Base-by-base conservation (phyloP, 2,797 vertebrate genomes). In the Sphenodon punctatus region DNA sequence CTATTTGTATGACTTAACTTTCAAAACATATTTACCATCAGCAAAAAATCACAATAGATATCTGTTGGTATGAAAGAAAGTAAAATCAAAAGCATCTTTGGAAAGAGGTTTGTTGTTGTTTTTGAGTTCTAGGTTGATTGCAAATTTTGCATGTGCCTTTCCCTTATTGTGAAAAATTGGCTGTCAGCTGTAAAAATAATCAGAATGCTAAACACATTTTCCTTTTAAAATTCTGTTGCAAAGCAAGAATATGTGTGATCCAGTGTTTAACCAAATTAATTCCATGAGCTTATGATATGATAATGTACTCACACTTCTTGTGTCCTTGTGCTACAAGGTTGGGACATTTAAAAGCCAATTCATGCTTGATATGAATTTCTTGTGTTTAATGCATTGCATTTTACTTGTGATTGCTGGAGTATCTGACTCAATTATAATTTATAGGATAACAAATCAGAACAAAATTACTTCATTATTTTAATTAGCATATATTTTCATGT, bases 201-300 rank as follows among this genome's bases (percentile, higher is more conserved):
- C 10, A 25, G n/a, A 71, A 60, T 73, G 15, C 39, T 87, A 22
- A 38, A 5, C 49, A 25, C 2, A 1, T 74, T 72, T 79, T 8
- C 5, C 87, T 32, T 39, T 51, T 27, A 75, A 56, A n/a, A n/a
- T 49, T n/a, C 53, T 86, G 51, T 73, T 89, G 32, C 32, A 58
- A 8, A 46, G 6, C n/a, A n/a, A 68, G 32, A 36, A 9, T 75
- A 48, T 90, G 87, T 75, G 32, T 85, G 75, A 85, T n/a, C 71
- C 80, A 55, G 20, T 89, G 77, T 88, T 95, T 93, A 91, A 89
- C 82, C 77, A 81, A 68, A 63, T 41, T 77, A 84, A 61, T 90
- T 93, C 59, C 10, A 59, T 45, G 77, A 73, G 65, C 82, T 91
- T 89, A 78, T 78, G 60, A 10, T 89, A 84, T 80, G 46, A 71